Evolutionary conservation across 2,888 invertebrate genomes (phyloP), one percentile per base, ranked within the genome.

Genomic region (Gortyna flavago): DNA sequence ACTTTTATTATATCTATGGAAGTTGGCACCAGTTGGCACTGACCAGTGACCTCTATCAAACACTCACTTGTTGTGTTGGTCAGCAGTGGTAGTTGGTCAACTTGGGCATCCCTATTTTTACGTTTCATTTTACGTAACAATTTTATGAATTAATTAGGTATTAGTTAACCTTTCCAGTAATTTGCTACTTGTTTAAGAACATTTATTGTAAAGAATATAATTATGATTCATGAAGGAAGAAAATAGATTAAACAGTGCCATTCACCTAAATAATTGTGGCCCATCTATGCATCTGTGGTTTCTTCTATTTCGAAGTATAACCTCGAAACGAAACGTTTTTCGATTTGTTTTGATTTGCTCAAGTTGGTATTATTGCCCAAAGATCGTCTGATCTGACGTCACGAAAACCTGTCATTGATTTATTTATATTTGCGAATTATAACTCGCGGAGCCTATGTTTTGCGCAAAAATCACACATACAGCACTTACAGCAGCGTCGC

Each of bases 371-470:
- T 11, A 21, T 48, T 79, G 85, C 25, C 16, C n/a, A 51, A 35
- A 65, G 48, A 95, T 95, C 94, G 93, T 90, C 86, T 93, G 95
- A 95, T 95, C 93, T 93, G 90, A 95, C 95, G 95, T 96, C 94
- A 95, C 64, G 69, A 61, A 69, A 77, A 75, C 7, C 72, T 93
- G 94, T 91, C 93, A 93, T 94, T 93, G 95, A 95, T 93, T 93
- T 94, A 90, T 83, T 75, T 93, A 89, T 81, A 75, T 91, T 93
- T 90, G 89, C 90, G 77, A 88, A 86, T 87, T 90, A 88, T 91
- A 87, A 54, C 65, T 79, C 48, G 41, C n/a, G 32, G 54, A 62
- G 65, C 59, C 79, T 75, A 84, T 74, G 79, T 79, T 83, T 84
- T 75, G 72, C 68, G 72, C 67, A 75, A 77, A 81, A 75, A 79